Percentiles rank a stretch among this genome's conserved stretches.
These are phyloP conservation scores for Volucella inflata DNA, from an alignment of 2,888 invertebrate species.

Conservation along the genomic window DNA sequence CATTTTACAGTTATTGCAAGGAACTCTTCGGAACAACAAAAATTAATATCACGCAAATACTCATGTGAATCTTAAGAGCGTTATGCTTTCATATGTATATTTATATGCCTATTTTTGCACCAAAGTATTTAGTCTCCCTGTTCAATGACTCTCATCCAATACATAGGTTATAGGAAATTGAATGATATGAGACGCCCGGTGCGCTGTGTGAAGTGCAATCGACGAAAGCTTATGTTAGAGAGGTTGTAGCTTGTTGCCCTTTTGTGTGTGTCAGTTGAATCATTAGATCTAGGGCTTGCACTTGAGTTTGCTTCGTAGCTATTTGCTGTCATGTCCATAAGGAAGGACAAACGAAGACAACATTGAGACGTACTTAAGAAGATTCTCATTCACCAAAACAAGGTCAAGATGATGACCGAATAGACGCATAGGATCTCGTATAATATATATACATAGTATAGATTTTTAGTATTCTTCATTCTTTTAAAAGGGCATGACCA, in stretches of 20 bases:
- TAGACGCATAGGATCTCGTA: conserved; percentile 22
- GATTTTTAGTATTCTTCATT: too few relatives aligned
- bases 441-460: not conserved
- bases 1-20: conserved; percentile 46
- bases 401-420: conserved; percentile 63
- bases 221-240: conserved; percentile 24
- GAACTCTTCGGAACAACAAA: not conserved
- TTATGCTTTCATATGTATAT: conserved; percentile 2
- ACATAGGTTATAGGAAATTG: conserved; percentile 23
- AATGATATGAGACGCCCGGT: conserved; percentile 56
- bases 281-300: conserved; percentile 23
- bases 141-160: conserved; percentile 15
- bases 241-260: conserved; percentile 22
- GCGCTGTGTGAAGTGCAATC: conserved; percentile 56
- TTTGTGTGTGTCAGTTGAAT: conserved; percentile 22
- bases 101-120: conserved; percentile 24
- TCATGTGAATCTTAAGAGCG: not conserved
- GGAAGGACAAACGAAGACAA: conserved; percentile 58
- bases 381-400: conserved; percentile 29
- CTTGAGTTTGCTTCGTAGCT: conserved; percentile 42
- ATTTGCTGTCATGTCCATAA: conserved; percentile 28
- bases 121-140: conserved; percentile 67
- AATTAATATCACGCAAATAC: conserved; percentile 18
- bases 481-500: too few relatives aligned
- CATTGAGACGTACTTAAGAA: conserved; percentile 60